Base-by-base conservation (phyloP, 37 sponge, comb jelly and placozoan genomes). In the Chondrilla cf. caribensis region DNA sequence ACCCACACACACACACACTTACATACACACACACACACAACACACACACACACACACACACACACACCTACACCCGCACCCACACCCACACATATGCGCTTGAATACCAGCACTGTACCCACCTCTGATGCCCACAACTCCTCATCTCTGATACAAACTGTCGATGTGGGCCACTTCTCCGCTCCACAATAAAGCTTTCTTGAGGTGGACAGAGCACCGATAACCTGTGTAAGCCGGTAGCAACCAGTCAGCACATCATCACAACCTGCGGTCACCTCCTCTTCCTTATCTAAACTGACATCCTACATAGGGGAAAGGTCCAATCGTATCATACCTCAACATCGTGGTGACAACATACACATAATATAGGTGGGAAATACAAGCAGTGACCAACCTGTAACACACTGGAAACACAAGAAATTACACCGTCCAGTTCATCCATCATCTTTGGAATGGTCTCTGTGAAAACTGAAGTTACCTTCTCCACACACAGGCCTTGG, bases 1-100 rank as follows among this genome's bases (percentile, higher is more conserved):
- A 39, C 43, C 2, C 77, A 29, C 43, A 6, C 77, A 76, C 77
- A 38, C 77, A 39, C 47, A 76, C 77, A 76, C n/a, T n/a, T n/a
- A n/a, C n/a, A n/a, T 38, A 70, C 28, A 26, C 35, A 70, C 39
- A 37, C 39, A 70, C 38, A 38, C 32, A 70, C 71, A 29, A 38
- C 18, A 70, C 71, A 70, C 18, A 70, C 71, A 70, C 18, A 31
- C 37, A 8, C 22, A 9, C 28, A 64, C 22, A 14, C 28, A 25
- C 22, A 25, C 22, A n/a, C 22, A n/a, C 66, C 22, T 22, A 8
- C 26, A 14, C 66, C 28, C 26, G 25, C 28, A 64, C 66, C n/a
- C n/a, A n/a, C n/a, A n/a, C n/a, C n/a, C n/a, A n/a, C n/a, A n/a
- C n/a, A n/a, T n/a, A n/a, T n/a, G n/a, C n/a, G n/a, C n/a, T n/a